Percentiles rank a stretch among this genome's conserved stretches.
Conservation (phyloP, 2,797 vertebrate genomes). For the Gymnothorax javanicus region DNA sequence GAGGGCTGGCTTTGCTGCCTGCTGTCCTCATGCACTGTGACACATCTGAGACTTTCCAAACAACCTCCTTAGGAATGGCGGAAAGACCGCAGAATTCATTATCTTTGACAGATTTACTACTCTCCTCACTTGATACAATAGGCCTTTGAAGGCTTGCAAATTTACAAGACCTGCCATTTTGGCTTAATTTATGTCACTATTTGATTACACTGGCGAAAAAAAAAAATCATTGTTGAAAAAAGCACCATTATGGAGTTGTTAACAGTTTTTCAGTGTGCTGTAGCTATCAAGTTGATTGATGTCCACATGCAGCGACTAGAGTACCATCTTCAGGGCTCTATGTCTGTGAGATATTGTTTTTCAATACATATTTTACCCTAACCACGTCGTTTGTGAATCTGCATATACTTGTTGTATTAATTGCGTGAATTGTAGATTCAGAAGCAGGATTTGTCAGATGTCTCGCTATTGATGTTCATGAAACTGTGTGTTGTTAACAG, state of each 20-base stretch:
- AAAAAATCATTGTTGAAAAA: background rate
- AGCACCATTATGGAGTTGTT: background rate
- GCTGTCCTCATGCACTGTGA: background rate
- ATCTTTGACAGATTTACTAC: slow-evolving; percentile 14
- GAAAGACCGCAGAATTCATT: slow-evolving; percentile 19
- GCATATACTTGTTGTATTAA: background rate
- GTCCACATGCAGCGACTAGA: background rate
- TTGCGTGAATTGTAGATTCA: background rate
- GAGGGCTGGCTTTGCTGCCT: background rate
- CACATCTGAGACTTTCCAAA: slow-evolving; percentile 46
- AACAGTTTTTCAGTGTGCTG: background rate
- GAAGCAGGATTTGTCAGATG: background rate
- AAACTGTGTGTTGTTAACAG: slow-evolving; percentile 49
- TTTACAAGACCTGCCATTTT: background rate
- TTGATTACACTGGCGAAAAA: background rate
- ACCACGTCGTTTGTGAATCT: background rate
- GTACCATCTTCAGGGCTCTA: background rate
- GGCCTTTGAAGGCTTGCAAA: slow-evolving; percentile 2
- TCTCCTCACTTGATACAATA: background rate
- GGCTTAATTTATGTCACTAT: slow-evolving; percentile 7
- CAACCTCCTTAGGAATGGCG: slow-evolving; percentile 10
- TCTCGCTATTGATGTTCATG: background rate
- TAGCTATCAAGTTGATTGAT: background rate
- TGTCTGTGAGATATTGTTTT: background rate
- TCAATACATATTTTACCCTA: background rate